A percentile compares a stretch with the other conserved stretches of the same genome.
These are phyloP conservation scores for Otolemur garnettii DNA, from an alignment of 2,113 vertebrate species.

Conservation along the genomic window DNA sequence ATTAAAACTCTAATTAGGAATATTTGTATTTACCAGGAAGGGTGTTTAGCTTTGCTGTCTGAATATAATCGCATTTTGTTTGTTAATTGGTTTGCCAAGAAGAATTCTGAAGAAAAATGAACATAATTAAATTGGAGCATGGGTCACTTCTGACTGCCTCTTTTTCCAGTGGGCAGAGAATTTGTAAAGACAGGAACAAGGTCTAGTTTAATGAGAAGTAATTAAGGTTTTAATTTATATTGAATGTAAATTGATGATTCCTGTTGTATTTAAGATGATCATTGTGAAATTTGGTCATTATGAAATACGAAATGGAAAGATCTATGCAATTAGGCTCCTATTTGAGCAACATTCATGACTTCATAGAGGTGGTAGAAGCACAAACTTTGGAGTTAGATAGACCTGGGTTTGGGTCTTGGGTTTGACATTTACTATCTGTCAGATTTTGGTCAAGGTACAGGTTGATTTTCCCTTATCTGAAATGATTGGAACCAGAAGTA, in stretches of 20 bases:
- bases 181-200: slow-evolving; percentile 13
- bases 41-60: slow-evolving; percentile 9
- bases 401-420: not conserved
- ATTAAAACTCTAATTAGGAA: slow-evolving; percentile 57
- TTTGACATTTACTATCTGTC: slow-evolving; percentile 4
- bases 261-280: not conserved
- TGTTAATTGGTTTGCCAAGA: slow-evolving; percentile 57
- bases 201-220: slow-evolving; percentile 11
- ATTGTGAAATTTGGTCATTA: slow-evolving; percentile 10
- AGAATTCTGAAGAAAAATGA: slow-evolving; percentile 14
- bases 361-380: not conserved
- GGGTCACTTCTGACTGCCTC: not conserved
- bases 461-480: not conserved
- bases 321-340: not conserved
- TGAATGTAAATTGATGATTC: not conserved
- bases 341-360: not conserved
- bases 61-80: slow-evolving; percentile 39
- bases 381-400: not conserved
- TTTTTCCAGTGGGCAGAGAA: not conserved
- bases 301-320: slow-evolving; percentile 37
- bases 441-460: not conserved
- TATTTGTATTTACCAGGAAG: slow-evolving; percentile 31
- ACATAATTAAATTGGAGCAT: not conserved
- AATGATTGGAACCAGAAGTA: not conserved
- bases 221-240: slow-evolving; percentile 18